Evolutionary conservation across 2,888 invertebrate genomes (phyloP).

Genomic region (Pollenia labialis): DNA sequence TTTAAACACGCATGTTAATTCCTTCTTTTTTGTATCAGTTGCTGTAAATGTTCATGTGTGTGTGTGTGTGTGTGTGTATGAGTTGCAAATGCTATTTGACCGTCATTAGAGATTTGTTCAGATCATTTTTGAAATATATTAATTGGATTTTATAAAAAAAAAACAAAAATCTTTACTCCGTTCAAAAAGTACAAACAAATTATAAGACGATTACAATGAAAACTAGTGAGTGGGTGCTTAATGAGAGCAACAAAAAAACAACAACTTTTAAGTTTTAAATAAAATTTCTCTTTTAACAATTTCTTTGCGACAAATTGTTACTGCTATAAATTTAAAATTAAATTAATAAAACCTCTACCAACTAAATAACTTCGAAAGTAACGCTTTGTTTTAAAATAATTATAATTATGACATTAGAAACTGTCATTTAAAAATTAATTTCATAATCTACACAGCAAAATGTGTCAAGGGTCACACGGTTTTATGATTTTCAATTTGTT

Average conservation of each 20-base stretch:
- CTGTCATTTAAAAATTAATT: constrained; percentile 38
- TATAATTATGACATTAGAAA: constrained; percentile 52
- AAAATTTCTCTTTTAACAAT: constrained; percentile 35
- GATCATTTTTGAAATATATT: constrained; percentile 71
- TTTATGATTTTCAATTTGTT: constrained; percentile 68
- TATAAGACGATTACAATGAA: constrained; percentile 70
- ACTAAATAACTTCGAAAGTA: constrained; percentile 60
- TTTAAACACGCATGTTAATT: constrained; percentile 4
- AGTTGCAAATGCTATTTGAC: constrained; percentile 74
- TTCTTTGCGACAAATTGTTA: background rate
- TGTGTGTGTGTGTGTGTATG: too few species aligned
- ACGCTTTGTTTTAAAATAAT: constrained; percentile 57
- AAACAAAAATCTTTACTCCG: constrained; percentile 71
- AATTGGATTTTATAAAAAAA: constrained; percentile 72
- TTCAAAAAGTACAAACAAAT: constrained; percentile 75
- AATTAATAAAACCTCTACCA: background rate
- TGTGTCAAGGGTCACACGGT: constrained; percentile 66
- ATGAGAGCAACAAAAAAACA: constrained; percentile 70
- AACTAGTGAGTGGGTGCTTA: constrained; percentile 63
- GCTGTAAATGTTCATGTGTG: constrained; percentile 40
- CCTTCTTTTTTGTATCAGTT: constrained; percentile 5
- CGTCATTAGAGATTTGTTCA: constrained; percentile 78
- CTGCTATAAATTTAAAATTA: constrained; percentile 18
- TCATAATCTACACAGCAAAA: constrained; percentile 28
- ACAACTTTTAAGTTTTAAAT: background rate